Base-by-base conservation (phyloP, 2,113 vertebrate genomes). In the Actinemys pallida region DNA sequence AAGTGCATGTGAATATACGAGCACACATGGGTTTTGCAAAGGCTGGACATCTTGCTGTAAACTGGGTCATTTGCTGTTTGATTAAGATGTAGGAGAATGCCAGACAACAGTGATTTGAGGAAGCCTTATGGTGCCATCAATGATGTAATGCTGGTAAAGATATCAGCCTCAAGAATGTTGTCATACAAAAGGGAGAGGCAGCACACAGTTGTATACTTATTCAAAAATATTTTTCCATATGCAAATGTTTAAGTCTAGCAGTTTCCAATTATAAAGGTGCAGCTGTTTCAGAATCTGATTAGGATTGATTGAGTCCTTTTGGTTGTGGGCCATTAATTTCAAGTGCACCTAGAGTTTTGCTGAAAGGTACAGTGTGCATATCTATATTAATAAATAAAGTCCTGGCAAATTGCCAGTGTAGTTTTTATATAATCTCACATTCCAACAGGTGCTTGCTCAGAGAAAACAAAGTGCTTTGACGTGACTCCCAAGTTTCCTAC, bases 271-370 rank as follows among this genome's bases (percentile, higher is more conserved):
- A 84, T 49, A 92, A 91, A 94, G 72, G 62, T 93, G 75, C 82
- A 92, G 86, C 91, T 91, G 88, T 90, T 96, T 95, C 90, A 91
- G 84, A 92, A 96, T 90, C 79, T 85, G 75, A 91, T 95, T 54
- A 90, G 3, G 22, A 39, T 57, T 95, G 29, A 86, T n/a, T 81
- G 81, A 93, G 79, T 81, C 50, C 50, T 93, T 92, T 87, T 81
- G 29, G 65, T 57, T 94, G 91, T 31, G 88, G 57, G 16, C 50
- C 57, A 95, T 45, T 93, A 90, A 94, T 92, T 91, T 93, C 35
- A 91, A 87, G 45, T 57, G 53, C 78, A 22, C 59, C 90, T 29
- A 83, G 75, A 94, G 79, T 94, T 91, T 81, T 94, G 27, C 10
- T 90, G 54, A 59, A 90, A 95, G 89, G 50, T 47, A 65, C 16